Evolutionary conservation across 2,113 vertebrate species (phyloP), one percentile per base, ranked within the genome.

Genomic region (Gallinago media): DNA sequence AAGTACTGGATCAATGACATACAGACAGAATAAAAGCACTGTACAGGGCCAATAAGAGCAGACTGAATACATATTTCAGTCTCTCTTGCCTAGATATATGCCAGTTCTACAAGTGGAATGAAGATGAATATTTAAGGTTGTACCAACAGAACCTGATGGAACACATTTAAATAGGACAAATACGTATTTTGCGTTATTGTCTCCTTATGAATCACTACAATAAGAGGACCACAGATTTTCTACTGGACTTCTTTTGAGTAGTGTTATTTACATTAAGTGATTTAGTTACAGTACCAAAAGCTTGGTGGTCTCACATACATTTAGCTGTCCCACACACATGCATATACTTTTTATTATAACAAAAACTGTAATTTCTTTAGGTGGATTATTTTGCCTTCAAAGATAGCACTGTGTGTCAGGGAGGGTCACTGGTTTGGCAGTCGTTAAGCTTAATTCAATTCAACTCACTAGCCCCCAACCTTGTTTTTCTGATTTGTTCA

Each of bases 391-490:
- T 66, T 27, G 40, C 31, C 22, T 55, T 71, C 61, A 34, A 71
- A 67, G 17, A 15, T 0, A 80, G 59, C n/a, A 42, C 11, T 8
- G 17, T 18, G 22, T 46, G 26, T 9, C 1, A 0, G 36, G 47
- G 26, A 46, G 55, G 44, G 38, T 73, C 74, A n/a, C 31, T 22
- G 19, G 6, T 49, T 49, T 63, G 34, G 61, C 73, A 89, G 68
- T 12, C 18, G 20, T 72, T 19, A 87, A 47, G 1, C 26, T 36
- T 21, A 55, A 81, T 34, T 46, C 25, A 25, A 1, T 66, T 49
- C 54, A 74, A 55, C 2, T 12, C 36, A 46, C 42, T 52, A 63
- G 20, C 52, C 8, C 29, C 14, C 65, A 32, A 20, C 11, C 6
- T 49, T 11, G 3, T 34, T 82, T 40, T 67, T 36, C 49, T 10